These are phyloP conservation scores for Phytoseiulus persimilis DNA, from an alignment of 2,888 invertebrate genomes.

Conservation along the genomic window DNA sequence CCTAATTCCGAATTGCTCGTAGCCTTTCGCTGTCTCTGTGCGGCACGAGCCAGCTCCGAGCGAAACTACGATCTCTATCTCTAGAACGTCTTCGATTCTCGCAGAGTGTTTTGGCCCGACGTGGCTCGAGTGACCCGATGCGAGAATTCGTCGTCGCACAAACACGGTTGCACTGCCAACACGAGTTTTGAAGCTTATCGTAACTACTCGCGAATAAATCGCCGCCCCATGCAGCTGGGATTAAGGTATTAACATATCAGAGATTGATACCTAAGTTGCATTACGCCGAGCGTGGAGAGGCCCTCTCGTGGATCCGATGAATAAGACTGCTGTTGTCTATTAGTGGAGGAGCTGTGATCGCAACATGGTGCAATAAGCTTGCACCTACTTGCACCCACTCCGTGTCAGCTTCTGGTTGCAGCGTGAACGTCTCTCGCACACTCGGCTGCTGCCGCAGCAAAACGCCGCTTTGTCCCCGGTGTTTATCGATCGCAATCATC, in stretches of 20 bases:
- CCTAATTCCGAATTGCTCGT: background rate
- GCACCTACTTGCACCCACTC: too few relatives aligned
- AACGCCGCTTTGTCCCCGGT: too few relatives aligned
- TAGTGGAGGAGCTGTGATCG: too few relatives aligned
- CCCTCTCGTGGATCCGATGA: background rate
- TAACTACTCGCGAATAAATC: background rate
- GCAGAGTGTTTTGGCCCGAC: background rate
- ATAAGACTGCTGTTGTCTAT: background rate
- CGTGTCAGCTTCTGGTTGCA: too few relatives aligned
- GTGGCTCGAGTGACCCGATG: background rate
- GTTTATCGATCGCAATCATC: too few relatives aligned
- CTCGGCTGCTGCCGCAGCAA: too few relatives aligned
- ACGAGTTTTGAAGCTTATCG: background rate
- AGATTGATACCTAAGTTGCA: slow-evolving; percentile 5
- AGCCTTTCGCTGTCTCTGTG: background rate
- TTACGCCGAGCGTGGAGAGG: background rate
- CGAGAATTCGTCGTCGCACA: background rate
- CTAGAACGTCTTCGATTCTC: background rate
- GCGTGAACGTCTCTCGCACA: too few relatives aligned
- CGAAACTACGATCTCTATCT: background rate
- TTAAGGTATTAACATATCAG: background rate
- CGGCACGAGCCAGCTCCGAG: background rate
- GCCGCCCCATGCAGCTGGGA: background rate
- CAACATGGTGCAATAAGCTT: too few relatives aligned
- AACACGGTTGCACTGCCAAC: background rate